Percentiles rank a stretch among this genome's conserved stretches.
Evolutionary conservation across 2,888 invertebrate species (phyloP).

Genomic region (Scaptodrosophila latifasciaeformis): DNA sequence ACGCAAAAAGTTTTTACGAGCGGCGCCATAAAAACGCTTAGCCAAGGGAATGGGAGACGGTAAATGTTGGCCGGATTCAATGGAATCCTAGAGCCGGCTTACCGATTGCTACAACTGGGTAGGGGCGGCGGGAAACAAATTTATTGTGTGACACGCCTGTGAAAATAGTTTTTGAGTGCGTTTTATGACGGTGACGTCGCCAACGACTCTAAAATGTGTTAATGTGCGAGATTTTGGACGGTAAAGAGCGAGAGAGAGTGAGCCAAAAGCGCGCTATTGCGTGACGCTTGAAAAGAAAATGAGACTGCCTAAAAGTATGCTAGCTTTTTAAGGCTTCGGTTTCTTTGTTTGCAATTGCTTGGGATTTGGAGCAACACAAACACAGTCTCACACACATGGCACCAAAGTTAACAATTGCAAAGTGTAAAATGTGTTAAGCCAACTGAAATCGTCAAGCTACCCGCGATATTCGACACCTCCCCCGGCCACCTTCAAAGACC

Average conservation of each 20-base stretch:
- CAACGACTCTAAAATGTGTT: conserved; percentile 52
- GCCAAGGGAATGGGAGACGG: neutral
- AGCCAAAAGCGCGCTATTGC: no score
- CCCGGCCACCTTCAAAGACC: neutral
- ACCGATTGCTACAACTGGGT: neutral
- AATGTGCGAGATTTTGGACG: conserved; percentile 57
- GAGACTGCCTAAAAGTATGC: conserved; percentile 44
- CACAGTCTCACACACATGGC: conserved; percentile 1
- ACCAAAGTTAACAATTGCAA: conserved; percentile 55
- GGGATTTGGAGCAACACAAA: neutral
- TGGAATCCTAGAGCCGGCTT: conserved; percentile 10
- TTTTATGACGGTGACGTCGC: conserved; percentile 28
- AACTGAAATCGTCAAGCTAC: conserved; percentile 47
- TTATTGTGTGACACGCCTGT: conserved; percentile 56
- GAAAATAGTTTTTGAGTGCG: conserved; percentile 63
- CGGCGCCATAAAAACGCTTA: neutral
- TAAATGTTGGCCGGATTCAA: no score
- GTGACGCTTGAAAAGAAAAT: conserved; percentile 23
- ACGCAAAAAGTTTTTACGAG: conserved; percentile 41
- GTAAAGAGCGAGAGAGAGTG: no score
- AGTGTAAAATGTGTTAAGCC: conserved; percentile 69
- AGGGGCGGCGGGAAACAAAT: conserved; percentile 24
- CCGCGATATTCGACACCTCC: conserved; percentile 1
- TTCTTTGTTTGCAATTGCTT: conserved; percentile 22
- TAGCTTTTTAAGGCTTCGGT: conserved; percentile 18